Conservation (phyloP, 2,888 invertebrate species). For the Cephus nigrinus region DNA sequence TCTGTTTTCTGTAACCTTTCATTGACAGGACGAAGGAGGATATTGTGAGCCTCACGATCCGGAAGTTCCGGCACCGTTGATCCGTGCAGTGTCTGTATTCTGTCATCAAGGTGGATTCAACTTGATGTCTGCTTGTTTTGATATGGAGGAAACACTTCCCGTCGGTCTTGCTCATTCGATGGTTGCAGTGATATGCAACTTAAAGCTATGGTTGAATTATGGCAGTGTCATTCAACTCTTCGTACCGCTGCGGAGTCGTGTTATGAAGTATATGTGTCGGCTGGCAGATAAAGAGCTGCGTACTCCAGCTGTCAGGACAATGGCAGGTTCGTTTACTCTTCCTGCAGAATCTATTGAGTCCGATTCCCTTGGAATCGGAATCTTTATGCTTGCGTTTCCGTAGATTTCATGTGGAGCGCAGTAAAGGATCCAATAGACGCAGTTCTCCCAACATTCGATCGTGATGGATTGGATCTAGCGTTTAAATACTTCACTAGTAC, state of each 20-base stretch:
- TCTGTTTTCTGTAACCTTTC: neutral
- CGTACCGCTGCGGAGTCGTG: slow-evolving; percentile 87
- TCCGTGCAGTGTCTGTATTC: slow-evolving; percentile 93
- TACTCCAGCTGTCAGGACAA: slow-evolving; percentile 88
- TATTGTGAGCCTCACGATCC: slow-evolving; percentile 94
- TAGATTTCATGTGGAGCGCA: slow-evolving; percentile 95
- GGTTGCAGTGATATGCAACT: slow-evolving; percentile 90
- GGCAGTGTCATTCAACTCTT: slow-evolving; percentile 89
- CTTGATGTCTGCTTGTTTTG: slow-evolving; percentile 89
- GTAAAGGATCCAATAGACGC: slow-evolving; percentile 92
- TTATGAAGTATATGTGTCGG: slow-evolving; percentile 93
- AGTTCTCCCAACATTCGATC: slow-evolving; percentile 83
- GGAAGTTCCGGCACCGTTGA: slow-evolving; percentile 89
- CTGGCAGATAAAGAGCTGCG: slow-evolving; percentile 91
- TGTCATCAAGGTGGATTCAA: slow-evolving; percentile 91
- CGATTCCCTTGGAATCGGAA: neutral
- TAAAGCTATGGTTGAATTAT: slow-evolving; percentile 94
- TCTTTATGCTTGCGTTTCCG: slow-evolving; percentile 13
- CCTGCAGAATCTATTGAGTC: neutral
- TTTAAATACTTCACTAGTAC: slow-evolving; percentile 97
- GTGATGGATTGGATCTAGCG: slow-evolving; percentile 90
- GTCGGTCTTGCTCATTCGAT: slow-evolving; percentile 92
- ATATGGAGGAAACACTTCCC: slow-evolving; percentile 81
- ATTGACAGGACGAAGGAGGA: slow-evolving; percentile 83
- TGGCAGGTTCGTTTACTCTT: slow-evolving; percentile 78